Conservation (phyloP, 2,113 vertebrate genomes). For the zebrafish (Danio rerio) region DNA sequence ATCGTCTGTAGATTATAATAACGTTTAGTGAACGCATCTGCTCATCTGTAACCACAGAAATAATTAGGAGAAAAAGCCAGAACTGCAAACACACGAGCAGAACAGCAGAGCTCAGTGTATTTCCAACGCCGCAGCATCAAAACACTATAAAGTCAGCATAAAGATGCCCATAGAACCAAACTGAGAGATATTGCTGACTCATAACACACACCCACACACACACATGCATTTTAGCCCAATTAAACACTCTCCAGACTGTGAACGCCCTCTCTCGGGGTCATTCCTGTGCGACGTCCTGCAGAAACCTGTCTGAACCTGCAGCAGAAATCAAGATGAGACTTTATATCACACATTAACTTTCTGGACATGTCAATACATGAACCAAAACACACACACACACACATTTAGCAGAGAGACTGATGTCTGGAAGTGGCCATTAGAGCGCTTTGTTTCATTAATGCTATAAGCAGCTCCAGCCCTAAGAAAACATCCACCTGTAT, state of each 20-base stretch:
- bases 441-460: background rate
- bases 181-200: conserved; percentile 1
- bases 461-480: background rate
- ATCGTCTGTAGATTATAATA: background rate
- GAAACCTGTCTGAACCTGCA: background rate
- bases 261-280: background rate
- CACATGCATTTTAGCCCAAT: background rate
- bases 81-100: background rate
- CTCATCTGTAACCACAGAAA: no score
- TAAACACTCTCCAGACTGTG: background rate
- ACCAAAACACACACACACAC: background rate
- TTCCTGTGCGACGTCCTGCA: background rate
- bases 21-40: background rate
- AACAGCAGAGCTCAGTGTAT: background rate
- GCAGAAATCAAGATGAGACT: background rate
- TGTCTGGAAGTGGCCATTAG: background rate
- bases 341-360: background rate
- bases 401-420: background rate
- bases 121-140: background rate
- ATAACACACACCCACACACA: background rate
- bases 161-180: background rate
- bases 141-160: background rate
- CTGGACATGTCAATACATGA: background rate
- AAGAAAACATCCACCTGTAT: background rate
- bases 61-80: background rate